Evolutionary conservation across 1,140 invertebrate genomes (phyloP).

Genomic region (Lanistes nyassanus): DNA sequence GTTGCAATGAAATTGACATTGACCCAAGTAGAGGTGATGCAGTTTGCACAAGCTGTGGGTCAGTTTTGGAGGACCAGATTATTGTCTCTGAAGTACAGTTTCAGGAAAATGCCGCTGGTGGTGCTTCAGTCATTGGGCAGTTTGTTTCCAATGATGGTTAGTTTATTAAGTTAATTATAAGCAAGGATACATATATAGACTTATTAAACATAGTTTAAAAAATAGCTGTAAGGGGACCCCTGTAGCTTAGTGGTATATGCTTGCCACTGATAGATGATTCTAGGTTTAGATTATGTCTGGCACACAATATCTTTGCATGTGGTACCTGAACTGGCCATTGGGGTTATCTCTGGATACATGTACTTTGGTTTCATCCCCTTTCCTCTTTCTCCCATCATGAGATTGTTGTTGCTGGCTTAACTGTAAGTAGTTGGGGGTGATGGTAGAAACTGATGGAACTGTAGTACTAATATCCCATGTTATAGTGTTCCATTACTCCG

Average conservation of each 20-base stretch:
- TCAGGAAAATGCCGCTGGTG: conserved; percentile 90
- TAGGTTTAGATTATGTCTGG: background rate
- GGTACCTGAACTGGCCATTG: background rate
- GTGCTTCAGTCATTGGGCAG: conserved; percentile 87
- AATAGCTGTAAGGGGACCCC: too few relatives aligned
- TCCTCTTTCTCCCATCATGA: too few relatives aligned
- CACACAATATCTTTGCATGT: background rate
- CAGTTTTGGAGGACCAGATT: conserved; percentile 93
- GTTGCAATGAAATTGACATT: conserved; percentile 92
- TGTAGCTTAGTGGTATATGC: background rate
- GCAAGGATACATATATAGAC: background rate
- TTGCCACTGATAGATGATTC: background rate
- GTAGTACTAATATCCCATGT: too few relatives aligned
- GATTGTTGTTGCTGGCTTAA: too few relatives aligned
- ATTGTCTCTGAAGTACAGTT: conserved; percentile 98
- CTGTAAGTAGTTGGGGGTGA: too few relatives aligned
- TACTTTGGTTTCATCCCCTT: too few relatives aligned
- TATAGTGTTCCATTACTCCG: too few relatives aligned
- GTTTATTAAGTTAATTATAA: conserved; percentile 50
- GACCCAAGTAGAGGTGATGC: conserved; percentile 93
- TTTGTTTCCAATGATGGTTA: conserved; percentile 91
- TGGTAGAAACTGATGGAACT: too few relatives aligned
- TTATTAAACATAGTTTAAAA: too few relatives aligned
- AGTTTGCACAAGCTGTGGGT: conserved; percentile 95
- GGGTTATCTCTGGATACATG: background rate